A percentile compares a stretch with the other conserved stretches of the same genome.
Evolutionary conservation across 2,888 invertebrate genomes (phyloP).

Genomic region (Aporophyla lueneburgensis): DNA sequence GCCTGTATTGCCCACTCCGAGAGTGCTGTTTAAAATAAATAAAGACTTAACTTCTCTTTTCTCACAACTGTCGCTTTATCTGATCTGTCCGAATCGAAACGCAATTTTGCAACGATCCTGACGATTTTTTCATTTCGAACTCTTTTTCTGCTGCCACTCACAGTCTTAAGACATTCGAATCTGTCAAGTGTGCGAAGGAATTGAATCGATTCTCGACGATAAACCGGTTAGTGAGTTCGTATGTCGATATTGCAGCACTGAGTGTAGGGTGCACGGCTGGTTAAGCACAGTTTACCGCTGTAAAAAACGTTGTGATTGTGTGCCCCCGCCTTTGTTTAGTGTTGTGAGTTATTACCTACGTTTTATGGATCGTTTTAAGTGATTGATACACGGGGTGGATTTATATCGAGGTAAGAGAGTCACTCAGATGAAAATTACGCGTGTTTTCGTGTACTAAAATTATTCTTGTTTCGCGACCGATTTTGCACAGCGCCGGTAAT

Average conservation of each 20-base stretch:
- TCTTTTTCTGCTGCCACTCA: slow-evolving; percentile 56
- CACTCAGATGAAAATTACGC: not conserved
- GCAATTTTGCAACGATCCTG: slow-evolving; percentile 41
- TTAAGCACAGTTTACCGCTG: slow-evolving; percentile 59
- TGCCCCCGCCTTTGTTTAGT: slow-evolving; percentile 40
- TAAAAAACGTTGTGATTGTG: slow-evolving; percentile 50
- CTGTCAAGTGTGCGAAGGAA: slow-evolving; percentile 53
- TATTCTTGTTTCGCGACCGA: not conserved
- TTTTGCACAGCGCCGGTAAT: not conserved
- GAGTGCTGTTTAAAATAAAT: not conserved
- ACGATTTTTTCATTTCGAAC: slow-evolving; percentile 34
- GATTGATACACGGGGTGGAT: slow-evolving; percentile 39
- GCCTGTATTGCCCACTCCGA: not conserved
- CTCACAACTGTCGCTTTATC: slow-evolving; percentile 32
- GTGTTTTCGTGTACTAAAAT: not conserved
- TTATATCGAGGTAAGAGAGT: slow-evolving; percentile 39
- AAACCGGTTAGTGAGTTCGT: slow-evolving; percentile 63
- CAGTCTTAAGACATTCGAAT: slow-evolving; percentile 50
- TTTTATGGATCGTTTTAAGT: slow-evolving; percentile 45
- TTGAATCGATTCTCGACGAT: slow-evolving; percentile 53
- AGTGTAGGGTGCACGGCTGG: slow-evolving; percentile 53
- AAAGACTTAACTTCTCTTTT: slow-evolving; percentile 3
- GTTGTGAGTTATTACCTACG: slow-evolving; percentile 28
- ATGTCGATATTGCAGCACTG: slow-evolving; percentile 56
- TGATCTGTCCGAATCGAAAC: slow-evolving; percentile 30